A percentile compares a stretch with the other conserved stretches of the same genome.
phyloP scores from a whole-genome alignment of 2,888 invertebrate species.

The Hirtodrosophila duncani region DNA sequence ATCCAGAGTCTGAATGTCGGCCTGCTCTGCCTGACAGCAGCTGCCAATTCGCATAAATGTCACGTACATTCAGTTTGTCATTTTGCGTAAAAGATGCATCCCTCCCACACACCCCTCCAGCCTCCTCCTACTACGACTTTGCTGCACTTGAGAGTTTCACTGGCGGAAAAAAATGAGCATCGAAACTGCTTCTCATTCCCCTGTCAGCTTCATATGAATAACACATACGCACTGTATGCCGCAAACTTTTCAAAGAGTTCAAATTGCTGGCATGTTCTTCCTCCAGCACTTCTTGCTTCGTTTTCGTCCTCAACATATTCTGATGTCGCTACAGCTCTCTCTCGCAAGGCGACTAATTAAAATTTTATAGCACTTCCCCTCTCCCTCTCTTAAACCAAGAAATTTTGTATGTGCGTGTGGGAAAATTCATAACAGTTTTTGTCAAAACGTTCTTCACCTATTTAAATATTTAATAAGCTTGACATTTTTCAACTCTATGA shows the following conservation, averaged over 20 bases:
- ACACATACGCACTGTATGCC: slow-evolving; percentile 66
- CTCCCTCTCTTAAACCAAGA: neutral
- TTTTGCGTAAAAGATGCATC: slow-evolving; percentile 62
- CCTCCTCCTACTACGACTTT: slow-evolving; percentile 15
- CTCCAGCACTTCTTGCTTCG: neutral
- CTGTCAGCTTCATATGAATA: slow-evolving; percentile 55
- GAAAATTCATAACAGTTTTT: slow-evolving; percentile 68
- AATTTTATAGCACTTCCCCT: slow-evolving; percentile 45
- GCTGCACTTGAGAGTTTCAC: slow-evolving; percentile 47
- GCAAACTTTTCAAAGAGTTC: slow-evolving; percentile 65
- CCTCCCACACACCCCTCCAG: neutral
- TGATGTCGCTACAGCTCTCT: neutral
- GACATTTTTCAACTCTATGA: slow-evolving; percentile 45
- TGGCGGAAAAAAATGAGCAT: neutral
- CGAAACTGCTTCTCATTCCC: slow-evolving; percentile 26
- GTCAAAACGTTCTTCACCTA: slow-evolving; percentile 60
- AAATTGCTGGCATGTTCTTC: slow-evolving; percentile 68
- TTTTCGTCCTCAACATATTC: too few relatives aligned
- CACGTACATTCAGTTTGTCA: slow-evolving; percentile 76
- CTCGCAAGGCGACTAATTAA: slow-evolving; percentile 63
- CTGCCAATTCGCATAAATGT: slow-evolving; percentile 77
- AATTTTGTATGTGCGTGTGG: slow-evolving; percentile 21
- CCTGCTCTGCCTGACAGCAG: slow-evolving; percentile 29
- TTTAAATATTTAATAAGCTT: slow-evolving; percentile 64
- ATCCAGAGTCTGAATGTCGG: slow-evolving; percentile 9